These are phyloP conservation scores for Vanessa atalanta DNA, from an alignment of 1,140 invertebrate genomes.

Conservation along the genomic window DNA sequence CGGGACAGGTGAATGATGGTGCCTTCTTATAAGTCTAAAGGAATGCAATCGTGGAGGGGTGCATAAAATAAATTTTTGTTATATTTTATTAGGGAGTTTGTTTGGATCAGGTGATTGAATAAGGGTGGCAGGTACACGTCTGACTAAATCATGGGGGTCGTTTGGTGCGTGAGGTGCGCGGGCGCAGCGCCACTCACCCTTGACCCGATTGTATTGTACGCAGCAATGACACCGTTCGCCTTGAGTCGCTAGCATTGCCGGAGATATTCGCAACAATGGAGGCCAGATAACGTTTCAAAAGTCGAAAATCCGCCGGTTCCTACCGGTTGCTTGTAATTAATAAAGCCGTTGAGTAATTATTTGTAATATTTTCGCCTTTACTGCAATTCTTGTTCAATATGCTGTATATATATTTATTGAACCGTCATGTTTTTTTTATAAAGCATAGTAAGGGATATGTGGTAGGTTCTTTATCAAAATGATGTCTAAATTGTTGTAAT, in stretches of 20 bases:
- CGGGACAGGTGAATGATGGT: slow-evolving; percentile 68
- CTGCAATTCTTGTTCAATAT: slow-evolving; percentile 40
- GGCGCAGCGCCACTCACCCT: slow-evolving; percentile 64
- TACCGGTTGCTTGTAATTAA: slow-evolving; percentile 73
- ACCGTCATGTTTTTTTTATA: slow-evolving; percentile 17
- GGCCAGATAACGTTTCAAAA: slow-evolving; percentile 80
- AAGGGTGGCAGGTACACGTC: slow-evolving; percentile 65
- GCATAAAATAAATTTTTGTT: slow-evolving; percentile 59
- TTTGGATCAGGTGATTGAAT: slow-evolving; percentile 63
- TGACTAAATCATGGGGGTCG: slow-evolving; percentile 43
- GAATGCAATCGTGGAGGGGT: slow-evolving; percentile 60
- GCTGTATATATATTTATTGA: slow-evolving; percentile 33
- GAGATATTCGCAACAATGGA: slow-evolving; percentile 81
- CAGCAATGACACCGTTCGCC: slow-evolving; percentile 79
- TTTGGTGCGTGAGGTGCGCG: slow-evolving; percentile 48
- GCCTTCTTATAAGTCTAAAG: slow-evolving; percentile 51
- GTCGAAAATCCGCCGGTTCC: slow-evolving; percentile 76
- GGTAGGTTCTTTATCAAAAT: slow-evolving; percentile 31
- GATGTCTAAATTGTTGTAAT: slow-evolving; percentile 43
- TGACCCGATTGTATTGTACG: slow-evolving; percentile 78
- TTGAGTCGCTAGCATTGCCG: slow-evolving; percentile 78
- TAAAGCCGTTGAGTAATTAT: slow-evolving; percentile 66
- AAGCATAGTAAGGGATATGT: background rate
- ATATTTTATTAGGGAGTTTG: slow-evolving; percentile 42
- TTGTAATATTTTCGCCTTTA: slow-evolving; percentile 51